Percentiles rank a stretch among this genome's conserved stretches.
Conservation (phyloP, 2,113 vertebrate genomes). For the Cricetomys ansorgei region DNA sequence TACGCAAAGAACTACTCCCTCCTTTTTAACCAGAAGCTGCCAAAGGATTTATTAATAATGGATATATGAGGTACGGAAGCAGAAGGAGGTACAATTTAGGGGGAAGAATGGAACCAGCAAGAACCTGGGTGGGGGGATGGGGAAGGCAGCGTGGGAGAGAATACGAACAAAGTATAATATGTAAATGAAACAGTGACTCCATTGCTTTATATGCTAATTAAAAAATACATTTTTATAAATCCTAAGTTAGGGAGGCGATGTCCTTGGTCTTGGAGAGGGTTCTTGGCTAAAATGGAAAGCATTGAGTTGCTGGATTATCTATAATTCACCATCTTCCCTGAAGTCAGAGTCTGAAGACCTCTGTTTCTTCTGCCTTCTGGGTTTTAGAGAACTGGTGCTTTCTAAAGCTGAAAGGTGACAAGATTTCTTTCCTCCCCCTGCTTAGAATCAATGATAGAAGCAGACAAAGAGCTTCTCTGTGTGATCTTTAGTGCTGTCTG, state of each 20-base stretch:
- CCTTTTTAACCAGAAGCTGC: constrained; percentile 80
- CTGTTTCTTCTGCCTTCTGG: neutral
- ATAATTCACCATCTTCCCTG: neutral
- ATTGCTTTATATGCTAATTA: neutral
- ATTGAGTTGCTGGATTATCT: neutral
- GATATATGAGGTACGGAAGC: neutral
- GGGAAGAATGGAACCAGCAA: neutral
- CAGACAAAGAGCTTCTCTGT: neutral
- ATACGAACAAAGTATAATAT: neutral
- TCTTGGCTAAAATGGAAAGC: neutral
- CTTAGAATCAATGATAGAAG: neutral
- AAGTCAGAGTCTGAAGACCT: neutral
- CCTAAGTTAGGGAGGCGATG: neutral
- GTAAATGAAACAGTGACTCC: neutral
- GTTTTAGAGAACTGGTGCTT: neutral
- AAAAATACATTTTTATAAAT: neutral
- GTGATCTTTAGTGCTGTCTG: neutral
- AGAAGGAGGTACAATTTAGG: too few species aligned
- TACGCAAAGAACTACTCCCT: constrained; percentile 79
- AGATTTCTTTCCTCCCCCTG: neutral
- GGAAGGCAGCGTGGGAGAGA: neutral
- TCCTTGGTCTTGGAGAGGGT: neutral
- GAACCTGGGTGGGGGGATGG: too few species aligned
- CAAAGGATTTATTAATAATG: constrained; percentile 78
- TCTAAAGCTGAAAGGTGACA: neutral